Evolutionary conservation across 2,888 invertebrate species (phyloP).

Genomic region (Synergus laeviventris): DNA sequence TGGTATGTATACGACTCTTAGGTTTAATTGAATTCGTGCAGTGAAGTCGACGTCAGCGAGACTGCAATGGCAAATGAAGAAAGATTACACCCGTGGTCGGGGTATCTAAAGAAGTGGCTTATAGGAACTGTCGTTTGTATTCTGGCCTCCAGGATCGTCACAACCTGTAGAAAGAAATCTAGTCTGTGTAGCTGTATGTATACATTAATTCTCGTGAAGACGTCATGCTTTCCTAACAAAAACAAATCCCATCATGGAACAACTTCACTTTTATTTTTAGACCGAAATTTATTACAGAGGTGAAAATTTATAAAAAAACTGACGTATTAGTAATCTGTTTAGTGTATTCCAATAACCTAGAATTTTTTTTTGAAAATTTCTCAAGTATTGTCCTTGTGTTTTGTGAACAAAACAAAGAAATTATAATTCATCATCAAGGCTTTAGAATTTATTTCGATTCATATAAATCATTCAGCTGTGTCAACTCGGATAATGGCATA

Average conservation of each 20-base stretch:
- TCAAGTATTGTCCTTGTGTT: not conserved
- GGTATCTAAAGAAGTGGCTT: slow-evolving; percentile 37
- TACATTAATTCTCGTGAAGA: not conserved
- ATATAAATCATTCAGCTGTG: too few species aligned
- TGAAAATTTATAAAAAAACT: not conserved
- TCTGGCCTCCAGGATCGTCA: slow-evolving; percentile 17
- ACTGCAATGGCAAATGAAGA: slow-evolving; percentile 55
- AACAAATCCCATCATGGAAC: not conserved
- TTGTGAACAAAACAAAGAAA: too few species aligned
- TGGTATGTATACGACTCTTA: slow-evolving; percentile 30
- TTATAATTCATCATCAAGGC: too few species aligned
- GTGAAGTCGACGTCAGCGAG: slow-evolving; percentile 39
- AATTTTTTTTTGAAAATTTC: not conserved
- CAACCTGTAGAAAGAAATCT: slow-evolving; percentile 18
- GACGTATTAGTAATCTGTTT: not conserved
- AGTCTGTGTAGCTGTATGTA: not conserved
- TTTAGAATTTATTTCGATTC: too few species aligned
- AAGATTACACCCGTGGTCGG: slow-evolving; percentile 46
- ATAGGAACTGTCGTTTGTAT: slow-evolving; percentile 25
- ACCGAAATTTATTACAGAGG: not conserved
- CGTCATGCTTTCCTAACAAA: slow-evolving; percentile 8
- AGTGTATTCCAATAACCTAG: not conserved
- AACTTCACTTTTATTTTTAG: not conserved
- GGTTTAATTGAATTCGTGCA: slow-evolving; percentile 49
- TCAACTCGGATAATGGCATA: too few species aligned